phyloP scores from a whole-genome alignment of 2,797 vertebrate species.

The Helicolenus hilgendorfi region DNA sequence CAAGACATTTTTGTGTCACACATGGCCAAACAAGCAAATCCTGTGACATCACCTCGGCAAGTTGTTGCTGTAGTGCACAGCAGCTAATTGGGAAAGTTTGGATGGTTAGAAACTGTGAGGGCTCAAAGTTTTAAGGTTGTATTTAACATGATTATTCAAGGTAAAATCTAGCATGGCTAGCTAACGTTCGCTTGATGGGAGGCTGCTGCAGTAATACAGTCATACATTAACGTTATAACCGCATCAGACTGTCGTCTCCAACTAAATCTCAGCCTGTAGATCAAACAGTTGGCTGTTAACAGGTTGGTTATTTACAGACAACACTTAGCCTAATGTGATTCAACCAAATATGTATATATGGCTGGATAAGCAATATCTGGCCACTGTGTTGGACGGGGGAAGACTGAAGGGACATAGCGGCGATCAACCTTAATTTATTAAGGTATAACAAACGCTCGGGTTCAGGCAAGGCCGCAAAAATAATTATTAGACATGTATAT shows the following conservation, averaged over 20 bases:
- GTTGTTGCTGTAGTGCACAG: not conserved
- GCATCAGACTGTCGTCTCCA: too few species aligned
- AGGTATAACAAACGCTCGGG: not conserved
- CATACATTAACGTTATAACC: not conserved
- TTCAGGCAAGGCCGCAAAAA: not conserved
- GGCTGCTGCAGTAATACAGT: not conserved
- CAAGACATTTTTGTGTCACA: constrained; percentile 16
- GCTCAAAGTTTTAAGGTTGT: not conserved
- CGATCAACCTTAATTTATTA: not conserved
- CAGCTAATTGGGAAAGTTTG: constrained; percentile 36
- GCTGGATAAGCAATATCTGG: not conserved
- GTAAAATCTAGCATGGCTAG: not conserved
- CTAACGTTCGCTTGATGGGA: not conserved
- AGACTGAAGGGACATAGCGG: not conserved
- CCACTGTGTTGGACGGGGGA: not conserved
- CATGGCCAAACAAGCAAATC: constrained; percentile 26
- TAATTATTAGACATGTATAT: not conserved
- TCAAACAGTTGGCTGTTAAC: too few species aligned
- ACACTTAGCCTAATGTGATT: not conserved
- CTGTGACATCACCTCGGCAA: not conserved
- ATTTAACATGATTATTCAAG: not conserved
- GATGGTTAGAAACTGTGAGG: not conserved
- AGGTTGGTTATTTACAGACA: too few species aligned
- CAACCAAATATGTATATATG: not conserved
- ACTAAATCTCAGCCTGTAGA: too few species aligned